A percentile compares a stretch with the other conserved stretches of the same genome.
phyloP scores from a whole-genome alignment of 2,797 vertebrate species.

The Sternotherus odoratus region DNA sequence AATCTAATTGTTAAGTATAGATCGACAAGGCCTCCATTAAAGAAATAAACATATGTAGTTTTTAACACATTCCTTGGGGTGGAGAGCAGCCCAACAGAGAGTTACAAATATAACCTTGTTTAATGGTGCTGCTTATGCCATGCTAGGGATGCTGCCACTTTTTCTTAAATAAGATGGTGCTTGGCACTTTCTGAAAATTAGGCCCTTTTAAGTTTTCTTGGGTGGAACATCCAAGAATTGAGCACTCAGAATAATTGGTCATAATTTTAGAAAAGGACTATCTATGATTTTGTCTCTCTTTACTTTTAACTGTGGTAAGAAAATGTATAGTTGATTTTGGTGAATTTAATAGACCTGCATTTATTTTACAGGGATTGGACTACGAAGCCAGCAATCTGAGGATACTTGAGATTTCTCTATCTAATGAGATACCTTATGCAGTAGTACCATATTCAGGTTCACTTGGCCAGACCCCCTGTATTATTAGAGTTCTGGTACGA shows the following conservation, averaged over 20 bases:
- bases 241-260: not conserved
- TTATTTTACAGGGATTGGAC: slow-evolving; percentile 84
- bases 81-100: not conserved
- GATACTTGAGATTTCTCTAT: slow-evolving; percentile 82
- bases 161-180: not conserved
- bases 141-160: not conserved
- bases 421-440: slow-evolving; percentile 84
- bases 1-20: not conserved
- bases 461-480: slow-evolving; percentile 73
- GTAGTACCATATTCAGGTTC: slow-evolving; percentile 71
- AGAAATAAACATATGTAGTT: not conserved
- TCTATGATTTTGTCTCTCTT: not conserved
- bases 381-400: slow-evolving; percentile 79
- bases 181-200: accelerated
- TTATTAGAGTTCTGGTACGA: slow-evolving; percentile 76
- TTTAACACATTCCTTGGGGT: not conserved
- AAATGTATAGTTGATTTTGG: not conserved
- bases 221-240: not conserved
- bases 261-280: no score
- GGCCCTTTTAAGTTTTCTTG: not conserved
- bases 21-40: not conserved
- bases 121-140: not conserved
- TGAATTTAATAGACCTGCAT: slow-evolving; percentile 17
- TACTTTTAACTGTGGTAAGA: not conserved
- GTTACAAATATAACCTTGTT: not conserved